A percentile compares a stretch with the other conserved stretches of the same genome.
phyloP scores from a whole-genome alignment of 2,888 invertebrate genomes.

The Lasioglossum pauxillum region DNA sequence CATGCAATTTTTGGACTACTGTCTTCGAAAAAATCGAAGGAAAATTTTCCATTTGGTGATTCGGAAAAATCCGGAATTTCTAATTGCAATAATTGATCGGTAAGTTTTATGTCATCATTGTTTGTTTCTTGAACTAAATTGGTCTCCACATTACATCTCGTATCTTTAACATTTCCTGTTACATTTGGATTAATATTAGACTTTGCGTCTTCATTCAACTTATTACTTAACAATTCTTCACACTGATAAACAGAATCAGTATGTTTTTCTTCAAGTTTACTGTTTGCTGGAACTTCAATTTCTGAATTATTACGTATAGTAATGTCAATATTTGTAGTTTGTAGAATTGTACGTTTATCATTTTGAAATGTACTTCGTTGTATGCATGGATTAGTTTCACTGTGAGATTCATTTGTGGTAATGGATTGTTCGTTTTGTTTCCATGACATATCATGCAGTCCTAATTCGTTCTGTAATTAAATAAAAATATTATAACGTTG shows the following conservation, averaged over 20 bases:
- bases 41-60: slow-evolving; percentile 14
- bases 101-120: slow-evolving; percentile 18
- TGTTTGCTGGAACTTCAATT: slow-evolving; percentile 21
- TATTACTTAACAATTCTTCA: not conserved
- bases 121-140: slow-evolving; percentile 6
- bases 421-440: slow-evolving; percentile 76
- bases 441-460: slow-evolving; percentile 90
- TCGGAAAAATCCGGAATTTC: slow-evolving; percentile 23
- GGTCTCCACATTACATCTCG: not conserved
- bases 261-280: not conserved
- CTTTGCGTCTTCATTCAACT: not conserved
- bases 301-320: not conserved
- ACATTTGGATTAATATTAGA: slow-evolving; percentile 9
- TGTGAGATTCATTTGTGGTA: slow-evolving; percentile 20
- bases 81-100: slow-evolving; percentile 38
- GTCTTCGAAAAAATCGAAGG: slow-evolving; percentile 45
- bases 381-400: slow-evolving; percentile 14
- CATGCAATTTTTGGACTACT: slow-evolving; percentile 43
- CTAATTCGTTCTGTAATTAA: slow-evolving; percentile 89
- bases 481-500: slow-evolving; percentile 4
- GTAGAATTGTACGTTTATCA: slow-evolving; percentile 1
- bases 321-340: slow-evolving; percentile 17
- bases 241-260: not conserved
- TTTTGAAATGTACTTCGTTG: slow-evolving; percentile 9
- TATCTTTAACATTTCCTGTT: slow-evolving; percentile 4